A percentile compares a stretch with the other conserved stretches of the same genome.
phyloP scores from a whole-genome alignment of 2,888 invertebrate genomes.

The Thumatha senex region DNA sequence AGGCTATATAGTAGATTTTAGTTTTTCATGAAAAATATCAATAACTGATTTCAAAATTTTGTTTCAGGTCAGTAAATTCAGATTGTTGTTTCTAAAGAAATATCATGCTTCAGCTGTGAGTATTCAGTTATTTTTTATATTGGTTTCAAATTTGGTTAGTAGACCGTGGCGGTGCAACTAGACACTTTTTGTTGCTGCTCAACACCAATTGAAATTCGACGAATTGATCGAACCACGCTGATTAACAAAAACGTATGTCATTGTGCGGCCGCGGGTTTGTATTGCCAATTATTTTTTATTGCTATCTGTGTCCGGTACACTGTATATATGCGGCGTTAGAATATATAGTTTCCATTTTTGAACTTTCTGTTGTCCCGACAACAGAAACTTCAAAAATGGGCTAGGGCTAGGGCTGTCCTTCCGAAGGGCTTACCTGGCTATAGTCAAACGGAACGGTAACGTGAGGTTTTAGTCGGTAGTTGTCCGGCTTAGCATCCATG shows the following conservation, averaged over 20 bases:
- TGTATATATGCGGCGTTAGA: too few relatives aligned
- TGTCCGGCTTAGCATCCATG: too few relatives aligned
- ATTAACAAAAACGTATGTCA: slow-evolving; percentile 43
- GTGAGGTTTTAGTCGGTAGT: too few relatives aligned
- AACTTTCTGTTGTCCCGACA: too few relatives aligned
- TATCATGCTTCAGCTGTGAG: slow-evolving; percentile 28
- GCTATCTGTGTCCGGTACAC: slow-evolving; percentile 19
- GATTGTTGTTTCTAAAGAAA: slow-evolving; percentile 11
- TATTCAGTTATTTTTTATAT: slow-evolving; percentile 27
- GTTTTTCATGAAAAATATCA: too few relatives aligned
- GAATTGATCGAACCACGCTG: slow-evolving; percentile 30
- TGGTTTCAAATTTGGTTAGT: slow-evolving; percentile 26
- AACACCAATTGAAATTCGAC: slow-evolving; percentile 34
- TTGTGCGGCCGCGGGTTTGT: slow-evolving; percentile 24
- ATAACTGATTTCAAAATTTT: slow-evolving; percentile 18
- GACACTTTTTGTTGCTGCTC: slow-evolving; percentile 34
- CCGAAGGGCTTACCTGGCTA: too few relatives aligned
- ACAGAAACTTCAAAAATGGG: too few relatives aligned
- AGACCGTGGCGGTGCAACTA: slow-evolving; percentile 26
- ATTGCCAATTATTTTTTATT: slow-evolving; percentile 26
- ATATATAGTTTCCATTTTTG: too few relatives aligned
- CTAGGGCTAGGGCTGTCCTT: too few relatives aligned
- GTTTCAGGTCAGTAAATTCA: slow-evolving; percentile 47
- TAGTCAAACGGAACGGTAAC: too few relatives aligned
- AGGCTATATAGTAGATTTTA: background rate